Conservation (phyloP, 2,113 vertebrate genomes). For the Callochromis pleurospilus region DNA sequence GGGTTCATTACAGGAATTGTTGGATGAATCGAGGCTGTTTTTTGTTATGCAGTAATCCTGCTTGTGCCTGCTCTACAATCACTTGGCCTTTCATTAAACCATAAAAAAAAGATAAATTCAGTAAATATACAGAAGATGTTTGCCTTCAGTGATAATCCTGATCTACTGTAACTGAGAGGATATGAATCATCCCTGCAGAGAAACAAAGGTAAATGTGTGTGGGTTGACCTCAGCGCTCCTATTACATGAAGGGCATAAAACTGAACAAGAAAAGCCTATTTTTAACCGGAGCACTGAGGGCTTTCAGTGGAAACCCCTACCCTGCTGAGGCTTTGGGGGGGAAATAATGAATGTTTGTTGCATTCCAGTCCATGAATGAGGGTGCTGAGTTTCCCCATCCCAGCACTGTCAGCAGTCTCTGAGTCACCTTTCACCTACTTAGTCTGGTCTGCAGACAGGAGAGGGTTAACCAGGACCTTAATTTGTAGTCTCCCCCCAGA, state of each 20-base stretch:
- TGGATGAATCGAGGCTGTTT: background rate
- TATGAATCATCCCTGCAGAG: background rate
- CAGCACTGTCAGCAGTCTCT: slow-evolving; percentile 26
- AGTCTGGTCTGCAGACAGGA: slow-evolving; percentile 33
- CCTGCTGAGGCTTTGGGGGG: background rate
- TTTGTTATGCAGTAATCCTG: background rate
- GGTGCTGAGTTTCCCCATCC: slow-evolving; percentile 2
- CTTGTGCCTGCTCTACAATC: background rate
- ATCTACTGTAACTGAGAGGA: background rate
- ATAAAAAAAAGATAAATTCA: background rate
- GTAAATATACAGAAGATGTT: background rate
- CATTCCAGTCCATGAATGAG: slow-evolving; percentile 22
- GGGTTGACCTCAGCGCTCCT: background rate
- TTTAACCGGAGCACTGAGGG: background rate
- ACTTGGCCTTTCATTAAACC: background rate
- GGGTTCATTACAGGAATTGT: background rate
- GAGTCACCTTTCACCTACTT: slow-evolving; percentile 69
- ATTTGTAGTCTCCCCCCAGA: slow-evolving; percentile 18
- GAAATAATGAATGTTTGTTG: slow-evolving; percentile 17
- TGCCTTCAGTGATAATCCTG: background rate
- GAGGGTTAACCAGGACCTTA: slow-evolving; percentile 49
- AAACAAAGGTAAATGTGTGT: background rate
- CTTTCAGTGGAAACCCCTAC: background rate
- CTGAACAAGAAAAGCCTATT: background rate
- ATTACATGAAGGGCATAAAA: background rate